Evolutionary conservation across 2,797 vertebrate genomes (phyloP), one percentile per base, ranked within the genome.

Genomic region (Sebastes aleutianus): DNA sequence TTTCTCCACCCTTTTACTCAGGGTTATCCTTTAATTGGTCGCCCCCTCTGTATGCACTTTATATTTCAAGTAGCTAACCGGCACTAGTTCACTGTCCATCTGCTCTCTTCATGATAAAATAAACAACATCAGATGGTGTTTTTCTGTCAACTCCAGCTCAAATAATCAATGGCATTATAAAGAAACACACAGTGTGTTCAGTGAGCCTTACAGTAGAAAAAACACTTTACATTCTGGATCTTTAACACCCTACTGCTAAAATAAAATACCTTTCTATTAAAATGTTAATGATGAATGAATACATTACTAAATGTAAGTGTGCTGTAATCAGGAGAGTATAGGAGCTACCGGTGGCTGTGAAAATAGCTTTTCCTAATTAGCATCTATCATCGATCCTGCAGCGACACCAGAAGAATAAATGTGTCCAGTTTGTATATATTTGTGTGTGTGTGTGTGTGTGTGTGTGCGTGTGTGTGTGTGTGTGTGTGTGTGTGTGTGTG

Each of bases 281-380:
- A 70, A 56, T 31, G 36, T 31, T 31, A 43, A 56, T 59, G 26
- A 31, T 62, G 4, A 59, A n/a, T 59, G 32, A 53, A 68, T 16
- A 54, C 32, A 26, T 26, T 26, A 6, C 13, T 70, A 62, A 59
- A 72, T 68, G 56, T 59, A 57, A 54, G 18, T 29, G 50, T 16
- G 12, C 26, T 36, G 22, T 79, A 67, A 68, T 29, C 20, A 50
- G 75, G 9, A 71, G 24, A 31, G 18, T 12, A 14, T 12, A 32
- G 36, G 31, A 77, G 47, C 62, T 50, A 43, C 53, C 6, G 2
- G 2, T 66, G 65, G 53, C n/a, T 64, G 70, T 74, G 22, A 79
- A 89, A 88, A 88, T 69, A 79, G 68, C 43, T 73, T 85, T 70
- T 80, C 16, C 73, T 89, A 83, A 90, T 91, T 87, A 92, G 81